Evolutionary conservation across 2,888 invertebrate species (phyloP).

Genomic region (Coelogynopora nodosa): DNA sequence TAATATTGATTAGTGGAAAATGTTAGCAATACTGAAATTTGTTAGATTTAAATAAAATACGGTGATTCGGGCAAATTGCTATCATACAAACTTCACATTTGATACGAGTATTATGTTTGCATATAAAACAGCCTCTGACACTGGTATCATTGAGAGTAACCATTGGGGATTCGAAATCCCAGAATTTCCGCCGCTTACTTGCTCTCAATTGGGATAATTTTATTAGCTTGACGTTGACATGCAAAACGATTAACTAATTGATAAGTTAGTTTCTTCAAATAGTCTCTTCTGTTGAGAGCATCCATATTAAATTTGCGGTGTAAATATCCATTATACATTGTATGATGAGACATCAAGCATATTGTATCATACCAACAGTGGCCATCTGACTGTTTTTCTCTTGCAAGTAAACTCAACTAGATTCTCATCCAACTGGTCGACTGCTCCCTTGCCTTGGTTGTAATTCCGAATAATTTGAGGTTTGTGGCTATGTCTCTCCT

Average conservation of each 20-base stretch:
- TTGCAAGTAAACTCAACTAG: neutral
- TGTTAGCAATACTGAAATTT: neutral
- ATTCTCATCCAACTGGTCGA: neutral
- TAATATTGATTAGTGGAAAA: neutral
- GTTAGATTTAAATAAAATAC: neutral
- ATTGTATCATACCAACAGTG: neutral
- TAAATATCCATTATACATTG: neutral
- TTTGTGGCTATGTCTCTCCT: neutral
- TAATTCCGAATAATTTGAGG: neutral
- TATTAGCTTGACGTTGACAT: neutral
- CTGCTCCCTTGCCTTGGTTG: neutral
- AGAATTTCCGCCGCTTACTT: neutral
- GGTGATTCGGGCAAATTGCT: neutral
- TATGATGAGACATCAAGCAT: neutral
- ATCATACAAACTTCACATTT: neutral
- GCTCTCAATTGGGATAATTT: neutral
- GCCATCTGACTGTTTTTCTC: neutral
- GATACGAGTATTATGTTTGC: neutral
- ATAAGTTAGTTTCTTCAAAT: neutral
- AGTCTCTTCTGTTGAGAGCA: neutral
- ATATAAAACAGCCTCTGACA: neutral
- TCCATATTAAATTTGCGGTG: neutral
- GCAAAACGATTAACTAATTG: neutral
- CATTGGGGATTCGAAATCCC: neutral
- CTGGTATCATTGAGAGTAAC: neutral